Evolutionary conservation across 2,797 vertebrate genomes (phyloP), one percentile per base, ranked within the genome.

Genomic region (Coregonus sp.): DNA sequence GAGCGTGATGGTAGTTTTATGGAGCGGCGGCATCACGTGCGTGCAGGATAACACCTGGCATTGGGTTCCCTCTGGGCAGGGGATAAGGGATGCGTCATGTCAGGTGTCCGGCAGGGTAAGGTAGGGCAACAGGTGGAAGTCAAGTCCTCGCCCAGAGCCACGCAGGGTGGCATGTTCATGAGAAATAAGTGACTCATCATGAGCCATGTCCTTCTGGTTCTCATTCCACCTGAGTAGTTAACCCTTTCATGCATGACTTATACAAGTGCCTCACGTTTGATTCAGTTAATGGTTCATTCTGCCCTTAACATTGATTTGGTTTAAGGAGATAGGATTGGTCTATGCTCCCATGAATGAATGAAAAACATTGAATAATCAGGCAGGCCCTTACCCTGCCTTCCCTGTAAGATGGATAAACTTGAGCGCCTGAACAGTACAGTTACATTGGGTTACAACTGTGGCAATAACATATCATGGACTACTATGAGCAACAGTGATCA

Each of bases 71-170:
- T 25, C 25, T 31, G n/a, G 70, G 33, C 59, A 72, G n/a, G 18
- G 31, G 12, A 25, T n/a, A 37, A 29, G 37, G 47, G 11, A 31
- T 7, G 56, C 1, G 56, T 54, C 12, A 35, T 50, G 70, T 66
- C 73, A 75, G 74, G 71, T 35, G 31, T 50, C 33, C 18, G 70
- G n/a, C 31, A 50, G 56, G n/a, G 59, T 9, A 11, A 7, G 18
- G 20, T 14, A 40, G 79, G 82, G 87, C 81, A 86, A 79, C 88
- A 89, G 88, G 90, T 89, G 85, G 85, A 86, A 73, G 72, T 11
- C 0, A 78, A 25, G 7, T 4, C 79, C 81, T 80, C 31, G 80
- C 47, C 78, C 78, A 14, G 47, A 0, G 70, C 54, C 75, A 66
- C 16, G 1, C 1, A 75, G 67, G 63, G 75, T 25, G 52, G 69